Evolutionary conservation across 1,140 invertebrate species (phyloP).

Genomic region (Telenomus remus): DNA sequence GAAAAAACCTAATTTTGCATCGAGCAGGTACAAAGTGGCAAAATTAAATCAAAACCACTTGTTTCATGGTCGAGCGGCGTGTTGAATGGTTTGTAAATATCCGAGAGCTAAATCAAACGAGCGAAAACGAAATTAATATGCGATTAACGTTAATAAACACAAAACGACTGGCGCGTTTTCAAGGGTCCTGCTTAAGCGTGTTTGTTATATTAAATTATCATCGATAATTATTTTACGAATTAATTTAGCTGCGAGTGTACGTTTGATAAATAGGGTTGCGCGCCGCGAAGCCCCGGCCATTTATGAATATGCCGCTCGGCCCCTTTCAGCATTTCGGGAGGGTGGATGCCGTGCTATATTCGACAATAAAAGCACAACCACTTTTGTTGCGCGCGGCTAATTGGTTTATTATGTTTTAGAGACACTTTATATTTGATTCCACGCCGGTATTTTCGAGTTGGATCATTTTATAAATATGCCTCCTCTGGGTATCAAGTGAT

Average conservation of each 20-base stretch:
- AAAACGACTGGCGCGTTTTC: too few relatives aligned
- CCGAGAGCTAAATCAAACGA: too few relatives aligned
- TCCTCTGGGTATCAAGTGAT: constrained; percentile 30
- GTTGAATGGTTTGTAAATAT: too few relatives aligned
- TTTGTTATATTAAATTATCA: constrained; percentile 37
- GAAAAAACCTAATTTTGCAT: too few relatives aligned
- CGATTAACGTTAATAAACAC: too few relatives aligned
- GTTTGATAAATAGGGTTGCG: constrained; percentile 51
- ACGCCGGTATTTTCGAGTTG: constrained; percentile 38
- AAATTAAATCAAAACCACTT: too few relatives aligned
- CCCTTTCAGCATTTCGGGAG: constrained; percentile 45
- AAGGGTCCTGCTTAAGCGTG: constrained; percentile 3
- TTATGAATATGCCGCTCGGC: constrained; percentile 51
- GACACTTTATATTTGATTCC: constrained; percentile 52
- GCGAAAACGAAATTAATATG: too few relatives aligned
- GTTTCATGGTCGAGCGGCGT: too few relatives aligned
- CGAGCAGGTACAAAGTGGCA: too few relatives aligned
- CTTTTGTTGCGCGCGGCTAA: constrained; percentile 49
- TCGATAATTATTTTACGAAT: constrained; percentile 50
- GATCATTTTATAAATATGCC: constrained; percentile 42
- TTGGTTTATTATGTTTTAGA: constrained; percentile 54
- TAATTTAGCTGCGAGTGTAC: constrained; percentile 41
- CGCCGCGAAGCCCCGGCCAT: constrained; percentile 9
- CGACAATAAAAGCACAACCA: constrained; percentile 50
- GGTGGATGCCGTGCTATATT: constrained; percentile 32